A percentile compares a stretch with the other conserved stretches of the same genome.
phyloP scores from a whole-genome alignment of 2,888 invertebrate genomes.

The Chydorus sphaericus region DNA sequence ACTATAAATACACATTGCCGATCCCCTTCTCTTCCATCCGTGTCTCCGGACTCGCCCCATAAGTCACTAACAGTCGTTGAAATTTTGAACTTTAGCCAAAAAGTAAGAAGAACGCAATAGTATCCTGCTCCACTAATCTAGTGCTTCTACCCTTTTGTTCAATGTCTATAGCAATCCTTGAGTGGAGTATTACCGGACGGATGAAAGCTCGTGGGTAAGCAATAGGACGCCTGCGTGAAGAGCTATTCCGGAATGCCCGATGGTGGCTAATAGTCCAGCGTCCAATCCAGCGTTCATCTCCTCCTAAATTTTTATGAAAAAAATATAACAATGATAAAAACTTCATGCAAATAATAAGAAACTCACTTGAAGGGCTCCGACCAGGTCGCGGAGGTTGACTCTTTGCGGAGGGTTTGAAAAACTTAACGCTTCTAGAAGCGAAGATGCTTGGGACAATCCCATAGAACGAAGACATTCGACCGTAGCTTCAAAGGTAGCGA shows the following conservation, averaged over 20 bases:
- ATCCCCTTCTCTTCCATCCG: no score
- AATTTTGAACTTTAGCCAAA: no score
- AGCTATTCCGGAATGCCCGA: constrained; percentile 21
- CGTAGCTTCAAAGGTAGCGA: constrained; percentile 14
- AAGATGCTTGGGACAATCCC: not conserved
- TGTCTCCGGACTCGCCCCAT: no score
- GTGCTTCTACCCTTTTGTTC: not conserved
- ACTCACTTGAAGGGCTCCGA: constrained; percentile 27
- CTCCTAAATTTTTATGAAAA: no score
- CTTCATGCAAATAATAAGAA: no score
- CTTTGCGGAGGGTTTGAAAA: constrained; percentile 3
- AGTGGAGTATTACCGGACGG: not conserved
- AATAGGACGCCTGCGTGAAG: constrained; percentile 18
- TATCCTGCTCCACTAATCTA: no score
- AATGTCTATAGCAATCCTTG: not conserved
- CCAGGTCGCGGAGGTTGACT: not conserved
- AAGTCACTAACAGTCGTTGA: no score
- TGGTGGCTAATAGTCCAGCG: constrained; percentile 23
- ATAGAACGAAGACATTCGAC: constrained; percentile 16
- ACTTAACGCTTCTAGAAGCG: constrained; percentile 2
- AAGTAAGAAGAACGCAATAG: no score
- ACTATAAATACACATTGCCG: no score
- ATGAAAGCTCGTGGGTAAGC: not conserved
- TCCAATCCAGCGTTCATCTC: constrained; percentile 37
- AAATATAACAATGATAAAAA: no score